phyloP scores from a whole-genome alignment of 2,797 vertebrate genomes.

The Tamandua tetradactyla region DNA sequence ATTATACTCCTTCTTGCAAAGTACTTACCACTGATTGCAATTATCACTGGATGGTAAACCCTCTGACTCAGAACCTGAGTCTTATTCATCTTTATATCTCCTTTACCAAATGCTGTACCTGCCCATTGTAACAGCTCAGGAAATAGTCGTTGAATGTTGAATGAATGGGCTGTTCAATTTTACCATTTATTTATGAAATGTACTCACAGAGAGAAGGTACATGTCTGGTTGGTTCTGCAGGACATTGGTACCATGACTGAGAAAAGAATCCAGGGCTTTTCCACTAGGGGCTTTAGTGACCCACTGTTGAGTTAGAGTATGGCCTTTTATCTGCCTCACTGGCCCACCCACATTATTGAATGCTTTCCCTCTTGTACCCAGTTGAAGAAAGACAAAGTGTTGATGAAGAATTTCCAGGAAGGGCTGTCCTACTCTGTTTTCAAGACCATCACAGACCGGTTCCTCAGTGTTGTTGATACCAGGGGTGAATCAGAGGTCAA shows the following conservation, averaged over 20 bases:
- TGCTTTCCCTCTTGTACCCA: constrained; percentile 62
- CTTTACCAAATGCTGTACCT: background rate
- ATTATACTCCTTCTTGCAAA: background rate
- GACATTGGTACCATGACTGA: background rate
- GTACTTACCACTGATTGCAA: background rate
- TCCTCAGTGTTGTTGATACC: constrained; percentile 76
- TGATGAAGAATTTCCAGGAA: constrained; percentile 65
- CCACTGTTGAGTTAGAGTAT: background rate
- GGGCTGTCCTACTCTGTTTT: constrained; percentile 85
- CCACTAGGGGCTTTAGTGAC: too few relatives aligned
- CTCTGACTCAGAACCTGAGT: background rate
- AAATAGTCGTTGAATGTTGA: background rate
- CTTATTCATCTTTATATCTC: background rate
- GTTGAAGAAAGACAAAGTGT: constrained; percentile 80
- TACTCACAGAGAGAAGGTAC: background rate
- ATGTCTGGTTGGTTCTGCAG: background rate
- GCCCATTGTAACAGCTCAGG: background rate
- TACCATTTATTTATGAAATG: background rate
- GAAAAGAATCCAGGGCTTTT: background rate
- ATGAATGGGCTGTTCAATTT: background rate
- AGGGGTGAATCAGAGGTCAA: constrained; percentile 56
- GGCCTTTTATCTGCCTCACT: background rate
- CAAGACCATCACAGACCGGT: constrained; percentile 74
- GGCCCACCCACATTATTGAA: background rate
- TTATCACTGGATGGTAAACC: background rate